These are phyloP conservation scores for Pangasianodon hypophthalmus DNA, from an alignment of 2,113 vertebrate genomes.

Conservation along the genomic window DNA sequence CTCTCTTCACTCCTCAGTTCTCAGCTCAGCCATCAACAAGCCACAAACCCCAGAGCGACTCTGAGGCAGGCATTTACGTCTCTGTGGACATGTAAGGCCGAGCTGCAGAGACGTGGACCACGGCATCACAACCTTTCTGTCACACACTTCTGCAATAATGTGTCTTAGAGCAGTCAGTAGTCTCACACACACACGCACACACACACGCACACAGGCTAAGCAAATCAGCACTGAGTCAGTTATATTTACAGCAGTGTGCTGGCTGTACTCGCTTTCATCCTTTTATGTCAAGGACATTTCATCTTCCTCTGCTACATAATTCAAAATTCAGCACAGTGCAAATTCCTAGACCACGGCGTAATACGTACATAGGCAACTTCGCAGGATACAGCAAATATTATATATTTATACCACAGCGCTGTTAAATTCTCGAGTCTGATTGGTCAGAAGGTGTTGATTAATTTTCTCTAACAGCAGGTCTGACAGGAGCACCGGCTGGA, in stretches of 20 bases:
- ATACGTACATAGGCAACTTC: background rate
- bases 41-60: background rate
- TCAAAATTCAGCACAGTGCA: background rate
- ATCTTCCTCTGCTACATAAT: background rate
- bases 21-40: background rate
- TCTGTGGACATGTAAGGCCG: background rate
- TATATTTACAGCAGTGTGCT: slow-evolving; percentile 10
- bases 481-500: background rate
- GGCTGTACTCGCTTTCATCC: background rate
- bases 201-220: background rate
- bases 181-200: background rate
- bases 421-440: background rate
- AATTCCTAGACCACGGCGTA: background rate
- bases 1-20: background rate
- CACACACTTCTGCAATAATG: background rate
- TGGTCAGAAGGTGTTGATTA: background rate
- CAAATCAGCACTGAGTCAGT: background rate
- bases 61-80: slow-evolving; percentile 28
- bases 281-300: slow-evolving; percentile 13
- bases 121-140: slow-evolving; percentile 31
- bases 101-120: background rate
- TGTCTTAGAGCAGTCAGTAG: background rate
- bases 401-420: background rate
- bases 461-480: background rate
- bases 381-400: background rate